A percentile compares a stretch with the other conserved stretches of the same genome.
These are phyloP conservation scores for Drosophila nr. fundita DNA, from an alignment of 2,888 invertebrate species.

Conservation along the genomic window DNA sequence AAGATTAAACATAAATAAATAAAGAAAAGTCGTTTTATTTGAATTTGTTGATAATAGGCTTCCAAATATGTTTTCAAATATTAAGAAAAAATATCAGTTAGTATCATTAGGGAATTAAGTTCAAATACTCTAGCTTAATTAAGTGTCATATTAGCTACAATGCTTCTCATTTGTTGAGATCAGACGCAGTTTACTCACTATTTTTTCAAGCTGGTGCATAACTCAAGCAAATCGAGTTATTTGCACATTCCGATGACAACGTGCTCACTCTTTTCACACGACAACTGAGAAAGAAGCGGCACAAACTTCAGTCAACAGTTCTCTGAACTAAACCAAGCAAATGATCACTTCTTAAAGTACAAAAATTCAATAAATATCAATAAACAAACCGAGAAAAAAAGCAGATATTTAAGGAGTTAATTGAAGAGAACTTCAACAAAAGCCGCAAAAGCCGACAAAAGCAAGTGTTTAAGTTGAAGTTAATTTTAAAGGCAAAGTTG, in stretches of 20 bases:
- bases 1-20: not conserved
- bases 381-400: slow-evolving; percentile 39
- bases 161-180: not conserved
- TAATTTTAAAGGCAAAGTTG: slow-evolving; percentile 23
- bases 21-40: not conserved
- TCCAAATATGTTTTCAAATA: not conserved
- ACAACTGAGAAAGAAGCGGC: not conserved
- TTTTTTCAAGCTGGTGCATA: not conserved
- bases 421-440: slow-evolving; percentile 51
- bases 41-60: not conserved
- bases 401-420: slow-evolving; percentile 48
- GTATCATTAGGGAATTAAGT: not conserved
- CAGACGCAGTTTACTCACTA: not conserved
- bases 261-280: slow-evolving; percentile 18
- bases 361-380: slow-evolving; percentile 76
- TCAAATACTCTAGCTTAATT: no score
- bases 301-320: slow-evolving; percentile 5
- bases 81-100: not conserved
- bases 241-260: slow-evolving; percentile 14
- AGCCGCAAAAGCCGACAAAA: slow-evolving; percentile 48
- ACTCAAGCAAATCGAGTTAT: slow-evolving; percentile 2
- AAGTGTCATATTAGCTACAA: not conserved
- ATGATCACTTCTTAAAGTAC: slow-evolving; percentile 47
- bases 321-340: slow-evolving; percentile 32
- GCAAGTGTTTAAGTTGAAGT: slow-evolving; percentile 19